phyloP scores from a whole-genome alignment of 2,113 vertebrate species.

The Cyanoramphus novaezelandiae region DNA sequence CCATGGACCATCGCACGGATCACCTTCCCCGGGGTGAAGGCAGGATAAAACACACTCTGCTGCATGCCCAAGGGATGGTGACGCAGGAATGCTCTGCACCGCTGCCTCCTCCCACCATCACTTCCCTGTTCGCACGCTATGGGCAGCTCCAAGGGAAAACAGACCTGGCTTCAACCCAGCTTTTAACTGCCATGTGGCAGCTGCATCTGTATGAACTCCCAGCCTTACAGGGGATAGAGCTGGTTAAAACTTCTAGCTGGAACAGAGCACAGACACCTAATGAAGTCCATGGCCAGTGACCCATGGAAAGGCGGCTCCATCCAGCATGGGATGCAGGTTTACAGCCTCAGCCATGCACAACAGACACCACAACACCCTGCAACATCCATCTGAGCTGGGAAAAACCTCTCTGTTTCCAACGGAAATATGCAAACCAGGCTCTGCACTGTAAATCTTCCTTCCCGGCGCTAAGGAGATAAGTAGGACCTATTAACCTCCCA shows the following conservation, averaged over 20 bases:
- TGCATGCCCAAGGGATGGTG: rapidly evolving
- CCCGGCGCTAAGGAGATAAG: constrained; percentile 79
- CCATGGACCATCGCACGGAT: rapidly evolving
- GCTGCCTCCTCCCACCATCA: not conserved
- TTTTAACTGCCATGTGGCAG: not conserved
- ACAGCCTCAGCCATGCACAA: not conserved
- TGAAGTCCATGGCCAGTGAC: not conserved
- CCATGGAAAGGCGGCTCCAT: not conserved
- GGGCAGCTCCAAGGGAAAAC: not conserved
- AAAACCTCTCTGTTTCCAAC: constrained; percentile 62
- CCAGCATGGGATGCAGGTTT: not conserved
- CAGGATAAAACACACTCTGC: not conserved
- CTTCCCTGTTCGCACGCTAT: not conserved
- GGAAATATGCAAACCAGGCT: constrained; percentile 75
- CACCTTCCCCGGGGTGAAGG: rapidly evolving
- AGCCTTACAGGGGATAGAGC: not conserved
- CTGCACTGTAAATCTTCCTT: constrained; percentile 73
- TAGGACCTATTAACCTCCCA: constrained; percentile 95
- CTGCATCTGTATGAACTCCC: not conserved
- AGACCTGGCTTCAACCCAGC: not conserved
- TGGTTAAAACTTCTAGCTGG: not conserved
- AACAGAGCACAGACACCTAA: not conserved
- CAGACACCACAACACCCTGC: not conserved
- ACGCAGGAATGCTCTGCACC: not conserved
- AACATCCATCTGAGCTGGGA: constrained; percentile 61